phyloP scores from a whole-genome alignment of 2,797 vertebrate genomes.

The Dermochelys coriacea region DNA sequence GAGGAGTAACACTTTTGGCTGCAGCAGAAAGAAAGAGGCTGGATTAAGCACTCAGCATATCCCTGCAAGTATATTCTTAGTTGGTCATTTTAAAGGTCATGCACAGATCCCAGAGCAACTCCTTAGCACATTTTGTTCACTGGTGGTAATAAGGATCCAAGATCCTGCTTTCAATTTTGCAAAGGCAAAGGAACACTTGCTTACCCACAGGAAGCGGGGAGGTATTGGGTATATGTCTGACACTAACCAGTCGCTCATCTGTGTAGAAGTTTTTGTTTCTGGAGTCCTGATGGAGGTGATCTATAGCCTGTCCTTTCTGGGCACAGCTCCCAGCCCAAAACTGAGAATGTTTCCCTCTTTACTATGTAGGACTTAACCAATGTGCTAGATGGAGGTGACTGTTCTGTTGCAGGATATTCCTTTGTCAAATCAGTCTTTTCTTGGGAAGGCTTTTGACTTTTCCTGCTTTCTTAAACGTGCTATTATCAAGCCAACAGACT shows the following conservation, averaged over 20 bases:
- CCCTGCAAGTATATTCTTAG: too few species aligned
- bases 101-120: too few species aligned
- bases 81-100: too few species aligned
- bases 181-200: not conserved
- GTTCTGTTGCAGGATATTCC: not conserved
- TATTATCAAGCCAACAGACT: accelerated
- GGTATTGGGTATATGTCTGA: not conserved
- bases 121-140: too few species aligned
- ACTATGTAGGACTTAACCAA: not conserved
- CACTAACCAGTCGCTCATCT: not conserved
- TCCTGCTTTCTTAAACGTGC: not conserved
- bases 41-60: too few species aligned
- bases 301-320: not conserved
- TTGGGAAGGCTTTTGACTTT: not conserved
- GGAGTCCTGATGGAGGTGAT: not conserved
- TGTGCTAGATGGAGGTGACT: not conserved
- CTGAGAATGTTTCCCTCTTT: not conserved
- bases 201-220: not conserved
- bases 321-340: not conserved
- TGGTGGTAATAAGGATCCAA: too few species aligned
- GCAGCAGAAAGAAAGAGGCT: not conserved
- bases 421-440: not conserved
- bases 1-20: not conserved
- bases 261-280: conserved; percentile 38
- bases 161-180: too few species aligned